These are phyloP conservation scores for Cryptotermes secundus DNA, from an alignment of 1,140 invertebrate genomes.

Conservation along the genomic window DNA sequence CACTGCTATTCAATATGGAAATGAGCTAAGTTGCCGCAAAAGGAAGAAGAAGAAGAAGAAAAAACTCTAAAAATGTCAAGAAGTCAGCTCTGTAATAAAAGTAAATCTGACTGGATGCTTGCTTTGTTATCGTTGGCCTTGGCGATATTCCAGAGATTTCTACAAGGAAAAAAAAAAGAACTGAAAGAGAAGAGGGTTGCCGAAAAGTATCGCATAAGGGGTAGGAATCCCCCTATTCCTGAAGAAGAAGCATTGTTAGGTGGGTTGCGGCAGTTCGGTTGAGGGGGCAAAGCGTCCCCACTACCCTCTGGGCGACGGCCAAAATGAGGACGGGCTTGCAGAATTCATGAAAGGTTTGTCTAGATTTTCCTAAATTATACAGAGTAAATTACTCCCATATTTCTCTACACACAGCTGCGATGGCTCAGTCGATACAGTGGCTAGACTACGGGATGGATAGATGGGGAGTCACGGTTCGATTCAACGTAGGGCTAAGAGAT, in stretches of 20 bases:
- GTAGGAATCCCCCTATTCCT: neutral
- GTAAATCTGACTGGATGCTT: neutral
- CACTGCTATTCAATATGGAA: slow-evolving; percentile 1
- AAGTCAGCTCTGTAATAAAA: slow-evolving; percentile 14
- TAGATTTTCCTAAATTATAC: too few species aligned
- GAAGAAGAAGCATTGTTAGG: neutral
- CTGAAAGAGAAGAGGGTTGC: neutral
- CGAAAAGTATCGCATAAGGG: neutral
- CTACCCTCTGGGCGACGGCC: neutral
- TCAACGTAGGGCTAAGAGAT: too few species aligned
- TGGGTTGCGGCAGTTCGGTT: neutral
- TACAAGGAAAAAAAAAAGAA: neutral
- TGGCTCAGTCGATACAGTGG: too few species aligned
- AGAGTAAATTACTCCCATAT: too few species aligned
- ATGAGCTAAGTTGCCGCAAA: neutral
- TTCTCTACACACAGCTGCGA: too few species aligned
- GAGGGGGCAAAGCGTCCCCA: neutral
- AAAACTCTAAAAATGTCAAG: slow-evolving; percentile 16
- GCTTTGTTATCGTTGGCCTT: neutral
- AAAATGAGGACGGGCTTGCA: neutral
- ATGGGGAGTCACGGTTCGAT: too few species aligned
- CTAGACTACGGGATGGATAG: too few species aligned
- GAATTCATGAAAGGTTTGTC: neutral
- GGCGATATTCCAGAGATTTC: neutral
- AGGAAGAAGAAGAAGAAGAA: neutral